Conservation (phyloP, 2,888 invertebrate species). For the Thysanoteuthis rhombus region DNA sequence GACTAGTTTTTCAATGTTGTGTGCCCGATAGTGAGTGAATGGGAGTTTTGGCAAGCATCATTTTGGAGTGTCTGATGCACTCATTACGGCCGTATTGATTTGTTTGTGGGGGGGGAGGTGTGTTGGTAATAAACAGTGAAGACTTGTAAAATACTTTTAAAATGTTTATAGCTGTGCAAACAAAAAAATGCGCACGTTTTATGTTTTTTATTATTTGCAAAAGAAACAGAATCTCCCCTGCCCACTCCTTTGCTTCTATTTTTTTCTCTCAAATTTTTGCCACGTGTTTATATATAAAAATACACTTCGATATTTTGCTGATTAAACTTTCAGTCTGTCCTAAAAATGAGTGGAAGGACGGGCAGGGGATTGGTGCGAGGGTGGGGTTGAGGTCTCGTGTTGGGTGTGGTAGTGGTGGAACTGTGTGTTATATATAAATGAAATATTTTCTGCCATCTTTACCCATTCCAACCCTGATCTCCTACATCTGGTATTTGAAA, state of each 20-base stretch:
- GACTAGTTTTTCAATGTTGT: neutral
- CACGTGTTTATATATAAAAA: neutral
- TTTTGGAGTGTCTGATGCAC: neutral
- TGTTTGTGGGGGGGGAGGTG: neutral
- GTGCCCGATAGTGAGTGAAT: neutral
- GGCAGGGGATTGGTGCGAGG: conserved; percentile 12
- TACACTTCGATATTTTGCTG: neutral
- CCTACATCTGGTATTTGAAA: neutral
- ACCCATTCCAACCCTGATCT: neutral
- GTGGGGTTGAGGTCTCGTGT: neutral
- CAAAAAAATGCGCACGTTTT: neutral
- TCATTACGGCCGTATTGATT: neutral
- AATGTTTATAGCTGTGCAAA: neutral
- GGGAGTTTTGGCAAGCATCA: neutral
- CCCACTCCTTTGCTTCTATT: neutral
- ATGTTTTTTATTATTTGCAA: neutral
- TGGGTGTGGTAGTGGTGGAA: neutral
- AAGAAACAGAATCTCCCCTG: neutral
- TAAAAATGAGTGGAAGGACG: neutral
- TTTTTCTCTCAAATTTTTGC: neutral
- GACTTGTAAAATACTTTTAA: neutral
- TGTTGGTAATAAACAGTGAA: neutral
- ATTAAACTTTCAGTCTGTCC: neutral
- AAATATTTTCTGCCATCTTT: neutral
- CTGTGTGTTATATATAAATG: neutral